Conservation (phyloP, 2,888 invertebrate genomes). For the Smittia sp. region DNA sequence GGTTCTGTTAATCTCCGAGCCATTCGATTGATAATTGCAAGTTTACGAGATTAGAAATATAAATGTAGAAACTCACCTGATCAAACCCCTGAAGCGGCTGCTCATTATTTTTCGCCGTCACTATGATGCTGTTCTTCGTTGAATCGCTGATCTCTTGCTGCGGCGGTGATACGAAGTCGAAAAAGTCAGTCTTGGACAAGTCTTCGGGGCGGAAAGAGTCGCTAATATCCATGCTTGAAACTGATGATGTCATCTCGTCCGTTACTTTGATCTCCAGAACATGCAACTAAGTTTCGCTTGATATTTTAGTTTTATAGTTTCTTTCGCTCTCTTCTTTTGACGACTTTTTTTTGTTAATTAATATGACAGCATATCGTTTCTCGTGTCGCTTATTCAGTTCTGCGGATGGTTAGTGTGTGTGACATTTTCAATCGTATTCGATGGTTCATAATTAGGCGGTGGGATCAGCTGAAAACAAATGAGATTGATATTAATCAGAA, state of each 20-base stretch:
- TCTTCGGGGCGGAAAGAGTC: slow-evolving; percentile 76
- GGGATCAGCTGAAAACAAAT: no score
- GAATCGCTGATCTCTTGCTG: slow-evolving; percentile 29
- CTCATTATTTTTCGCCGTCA: slow-evolving; percentile 19
- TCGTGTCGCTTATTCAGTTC: slow-evolving; percentile 3
- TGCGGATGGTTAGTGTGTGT: background rate
- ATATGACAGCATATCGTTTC: slow-evolving; percentile 11
- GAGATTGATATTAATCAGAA: no score
- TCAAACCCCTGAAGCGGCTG: slow-evolving; percentile 53
- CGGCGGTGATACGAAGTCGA: slow-evolving; percentile 77
- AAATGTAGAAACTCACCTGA: slow-evolving; percentile 48
- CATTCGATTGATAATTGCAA: no score
- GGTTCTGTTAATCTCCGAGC: no score
- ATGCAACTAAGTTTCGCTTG: slow-evolving; percentile 14
- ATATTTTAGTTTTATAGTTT: slow-evolving; percentile 20
- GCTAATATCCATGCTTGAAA: slow-evolving; percentile 74
- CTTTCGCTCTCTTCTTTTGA: slow-evolving; percentile 20
- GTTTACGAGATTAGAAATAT: no score
- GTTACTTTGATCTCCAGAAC: slow-evolving; percentile 34
- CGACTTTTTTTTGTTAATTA: slow-evolving; percentile 26
- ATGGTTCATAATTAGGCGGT: no score
- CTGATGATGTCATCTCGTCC: slow-evolving; percentile 45
- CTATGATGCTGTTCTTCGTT: slow-evolving; percentile 5
- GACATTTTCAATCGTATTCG: no score
- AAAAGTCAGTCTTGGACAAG: slow-evolving; percentile 83